Percentiles rank a stretch among this genome's conserved stretches.
Conservation (phyloP, 2,888 invertebrate genomes). For the Lordiphosa fenestrarum region DNA sequence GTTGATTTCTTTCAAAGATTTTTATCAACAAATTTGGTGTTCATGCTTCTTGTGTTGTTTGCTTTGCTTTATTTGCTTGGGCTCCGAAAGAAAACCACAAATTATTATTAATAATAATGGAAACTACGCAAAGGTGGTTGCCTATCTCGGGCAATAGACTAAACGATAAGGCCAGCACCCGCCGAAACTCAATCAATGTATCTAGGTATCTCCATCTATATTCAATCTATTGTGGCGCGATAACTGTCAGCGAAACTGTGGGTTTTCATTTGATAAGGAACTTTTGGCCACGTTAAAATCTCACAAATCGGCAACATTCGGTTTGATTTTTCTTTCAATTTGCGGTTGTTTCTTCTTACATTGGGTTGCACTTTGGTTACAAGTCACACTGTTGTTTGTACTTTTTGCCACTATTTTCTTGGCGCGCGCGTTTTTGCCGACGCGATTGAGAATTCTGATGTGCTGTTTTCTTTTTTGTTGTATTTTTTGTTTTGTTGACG, state of each 20-base stretch:
- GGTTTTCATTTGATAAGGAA: constrained; percentile 22
- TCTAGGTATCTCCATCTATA: constrained; percentile 39
- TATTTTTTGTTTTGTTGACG: constrained; percentile 8
- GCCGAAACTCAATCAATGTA: constrained; percentile 68
- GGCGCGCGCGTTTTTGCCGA: constrained; percentile 57
- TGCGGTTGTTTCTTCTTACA: constrained; percentile 42
- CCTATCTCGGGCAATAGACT: constrained; percentile 67
- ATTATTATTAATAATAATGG: constrained; percentile 27
- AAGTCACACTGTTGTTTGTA: constrained; percentile 51
- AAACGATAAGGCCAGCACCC: constrained; percentile 53
- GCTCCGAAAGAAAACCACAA: constrained; percentile 26
- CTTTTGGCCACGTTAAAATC: constrained; percentile 44
- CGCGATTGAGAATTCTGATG: constrained; percentile 50
- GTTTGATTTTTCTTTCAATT: constrained; percentile 10
- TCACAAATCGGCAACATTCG: constrained; percentile 27
- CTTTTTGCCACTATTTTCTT: constrained; percentile 14
- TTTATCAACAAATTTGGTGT: constrained; percentile 36
- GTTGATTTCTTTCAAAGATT: constrained; percentile 35
- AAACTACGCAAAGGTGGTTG: constrained; percentile 17
- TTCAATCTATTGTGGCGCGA: constrained; percentile 27
- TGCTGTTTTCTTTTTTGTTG: constrained; percentile 35
- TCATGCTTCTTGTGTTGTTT: constrained; percentile 37
- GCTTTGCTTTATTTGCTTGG: constrained; percentile 37
- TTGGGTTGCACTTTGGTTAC: constrained; percentile 49
- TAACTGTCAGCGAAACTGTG: constrained; percentile 32